Percentiles rank a stretch among this genome's conserved stretches.
Evolutionary conservation across 2,113 vertebrate species (phyloP).

Genomic region (Delphinus delphis): DNA sequence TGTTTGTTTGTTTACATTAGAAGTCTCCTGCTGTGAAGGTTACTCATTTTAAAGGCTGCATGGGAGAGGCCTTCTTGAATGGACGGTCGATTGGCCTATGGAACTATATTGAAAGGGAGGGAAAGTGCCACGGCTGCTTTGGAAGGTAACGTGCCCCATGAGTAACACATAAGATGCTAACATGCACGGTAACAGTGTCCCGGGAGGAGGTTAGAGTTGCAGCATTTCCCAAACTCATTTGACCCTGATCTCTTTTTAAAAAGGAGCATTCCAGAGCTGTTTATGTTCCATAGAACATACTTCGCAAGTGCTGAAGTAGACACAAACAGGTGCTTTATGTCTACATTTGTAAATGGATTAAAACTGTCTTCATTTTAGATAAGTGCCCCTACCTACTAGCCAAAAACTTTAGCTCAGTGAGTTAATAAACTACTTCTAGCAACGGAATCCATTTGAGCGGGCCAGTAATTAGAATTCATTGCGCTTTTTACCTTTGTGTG

Average conservation of each 20-base stretch:
- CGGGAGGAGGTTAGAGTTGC: neutral
- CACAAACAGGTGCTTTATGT: neutral
- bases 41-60: slow-evolving; percentile 92
- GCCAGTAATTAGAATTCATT: neutral
- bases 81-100: slow-evolving; percentile 92
- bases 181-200: too few species aligned
- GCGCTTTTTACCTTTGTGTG: neutral
- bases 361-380: neutral
- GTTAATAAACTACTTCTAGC: neutral
- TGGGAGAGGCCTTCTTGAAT: slow-evolving; percentile 91
- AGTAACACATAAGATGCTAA: neutral
- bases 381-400: neutral
- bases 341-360: neutral
- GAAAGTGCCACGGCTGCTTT: slow-evolving; percentile 93
- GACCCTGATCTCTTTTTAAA: neutral
- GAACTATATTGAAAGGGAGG: slow-evolving; percentile 92
- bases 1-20: slow-evolving; percentile 77
- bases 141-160: slow-evolving; percentile 86
- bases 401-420: neutral
- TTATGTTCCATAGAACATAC: neutral
- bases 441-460: neutral
- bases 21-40: slow-evolving; percentile 87
- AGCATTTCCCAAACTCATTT: neutral
- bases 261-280: neutral
- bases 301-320: neutral